phyloP scores from a whole-genome alignment of 2,888 invertebrate genomes.

The Noctua pronuba region DNA sequence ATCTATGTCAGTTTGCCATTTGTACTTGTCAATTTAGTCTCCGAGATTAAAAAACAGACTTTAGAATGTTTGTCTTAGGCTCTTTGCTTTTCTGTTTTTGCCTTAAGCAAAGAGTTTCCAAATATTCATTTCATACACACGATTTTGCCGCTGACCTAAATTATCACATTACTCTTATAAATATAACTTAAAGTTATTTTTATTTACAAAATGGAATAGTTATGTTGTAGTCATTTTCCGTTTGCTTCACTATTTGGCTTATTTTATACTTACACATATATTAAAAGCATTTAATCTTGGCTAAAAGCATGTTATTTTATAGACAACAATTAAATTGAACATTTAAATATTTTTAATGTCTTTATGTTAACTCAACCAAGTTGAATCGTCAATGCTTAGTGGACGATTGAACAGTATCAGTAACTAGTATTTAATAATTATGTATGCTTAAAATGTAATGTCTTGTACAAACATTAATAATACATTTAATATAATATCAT shows the following conservation, averaged over 20 bases:
- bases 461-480: conserved; percentile 32
- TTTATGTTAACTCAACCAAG: conserved; percentile 15
- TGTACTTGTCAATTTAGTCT: too few species aligned
- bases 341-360: conserved; percentile 21
- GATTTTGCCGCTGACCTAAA: conserved; percentile 53
- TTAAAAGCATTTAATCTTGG: conserved; percentile 59
- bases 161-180: conserved; percentile 75
- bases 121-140: conserved; percentile 53
- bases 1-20: too few species aligned
- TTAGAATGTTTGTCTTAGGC: conserved; percentile 17
- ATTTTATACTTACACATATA: conserved; percentile 45
- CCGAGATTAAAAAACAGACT: too few species aligned
- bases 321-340: conserved; percentile 44
- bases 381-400: conserved; percentile 39
- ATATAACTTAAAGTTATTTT: conserved; percentile 52
- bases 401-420: conserved; percentile 40
- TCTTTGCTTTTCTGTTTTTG: conserved; percentile 14
- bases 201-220: conserved; percentile 63
- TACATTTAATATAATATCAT: conserved; percentile 53
- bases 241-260: conserved; percentile 59
- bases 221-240: conserved; percentile 32
- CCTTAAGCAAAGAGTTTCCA: conserved; percentile 22
- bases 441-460: conserved; percentile 24
- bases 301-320: conserved; percentile 48
- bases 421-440: conserved; percentile 9